These are phyloP conservation scores for Pampusana beccarii DNA, from an alignment of 2,113 vertebrate species.

Conservation along the genomic window DNA sequence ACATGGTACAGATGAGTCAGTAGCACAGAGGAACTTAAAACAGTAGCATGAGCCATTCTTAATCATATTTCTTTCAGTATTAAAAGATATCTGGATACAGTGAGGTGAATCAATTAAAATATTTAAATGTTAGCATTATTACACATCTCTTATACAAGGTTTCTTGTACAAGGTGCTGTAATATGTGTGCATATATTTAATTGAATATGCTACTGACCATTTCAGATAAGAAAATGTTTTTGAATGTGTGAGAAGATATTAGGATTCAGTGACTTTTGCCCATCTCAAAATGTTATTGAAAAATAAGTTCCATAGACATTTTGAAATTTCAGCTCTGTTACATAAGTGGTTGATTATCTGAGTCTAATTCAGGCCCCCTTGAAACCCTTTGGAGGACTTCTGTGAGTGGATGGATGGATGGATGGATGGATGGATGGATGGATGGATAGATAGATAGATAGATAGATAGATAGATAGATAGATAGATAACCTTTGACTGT, in stretches of 20 bases:
- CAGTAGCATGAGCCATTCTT: not conserved
- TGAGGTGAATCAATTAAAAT: not conserved
- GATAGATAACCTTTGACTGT: not conserved
- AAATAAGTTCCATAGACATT: not conserved
- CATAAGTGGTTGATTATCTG: not conserved
- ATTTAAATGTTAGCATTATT: not conserved
- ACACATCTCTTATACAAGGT: not conserved
- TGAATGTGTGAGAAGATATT: not conserved
- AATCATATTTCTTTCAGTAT: not conserved
- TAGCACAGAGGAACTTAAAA: not conserved
- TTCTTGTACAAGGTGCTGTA: not conserved
- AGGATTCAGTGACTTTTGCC: not conserved
- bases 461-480: too few species aligned
- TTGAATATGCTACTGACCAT: not conserved
- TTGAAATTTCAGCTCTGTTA: not conserved
- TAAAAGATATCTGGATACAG: not conserved
- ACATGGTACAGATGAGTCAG: not conserved
- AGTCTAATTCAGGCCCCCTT: not conserved
- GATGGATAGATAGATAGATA: too few species aligned
- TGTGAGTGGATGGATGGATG: too few species aligned
- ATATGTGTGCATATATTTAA: not conserved
- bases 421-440: too few species aligned
- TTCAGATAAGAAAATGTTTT: not conserved
- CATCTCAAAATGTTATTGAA: not conserved
- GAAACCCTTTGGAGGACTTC: not conserved